Base-by-base conservation (phyloP, 2,113 vertebrate genomes). In the Rhinogobius similis region DNA sequence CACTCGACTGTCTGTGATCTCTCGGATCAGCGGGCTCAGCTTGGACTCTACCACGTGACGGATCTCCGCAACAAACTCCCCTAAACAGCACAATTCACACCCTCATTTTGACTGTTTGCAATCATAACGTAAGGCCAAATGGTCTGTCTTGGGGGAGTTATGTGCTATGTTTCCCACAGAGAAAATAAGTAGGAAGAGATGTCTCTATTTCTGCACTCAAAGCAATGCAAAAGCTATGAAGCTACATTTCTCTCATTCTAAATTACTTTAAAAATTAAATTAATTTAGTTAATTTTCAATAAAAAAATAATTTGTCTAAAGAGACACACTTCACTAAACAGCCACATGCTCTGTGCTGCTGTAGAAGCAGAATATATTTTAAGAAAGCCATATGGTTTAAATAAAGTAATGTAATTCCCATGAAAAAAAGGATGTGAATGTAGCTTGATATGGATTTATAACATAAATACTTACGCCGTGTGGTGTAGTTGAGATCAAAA, bases 401-500 rank as follows among this genome's bases (percentile, higher is more conserved):
- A 6, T 6, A 39, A 39, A 39, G 8, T 39, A 39, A 39, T 39
- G 38, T 39, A 8, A 39, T 29, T 29, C 29, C 29, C 2, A 29
- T 29, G 29, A 29, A 29, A 29, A 29, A 29, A 29, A n/a, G n/a
- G 2, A 29, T 29, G 29, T 29, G 32, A 36, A 36, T 36, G 32
- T 36, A 7, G 5, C 32, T 1, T 36, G 32, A 36, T 36, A 36
- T 36, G 6, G 9, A 7, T 29, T 36, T 7, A 36, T 8, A 36
- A 5, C 32, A 36, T 36, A 3, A 36, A 44, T 16, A 86, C 92
- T 94, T 93, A 99, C 97, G 92, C 91, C 92, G 83, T 44, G 83
- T 93, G 76, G 93, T 93, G 71, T 98, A 98, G 82, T 94, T 96
- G 91, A 91, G 90, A 76, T 96, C 94, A 88, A 99, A 99, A 81